Evolutionary conservation across 2,888 invertebrate genomes (phyloP), one percentile per base, ranked within the genome.

Genomic region (Orthosia incerta): DNA sequence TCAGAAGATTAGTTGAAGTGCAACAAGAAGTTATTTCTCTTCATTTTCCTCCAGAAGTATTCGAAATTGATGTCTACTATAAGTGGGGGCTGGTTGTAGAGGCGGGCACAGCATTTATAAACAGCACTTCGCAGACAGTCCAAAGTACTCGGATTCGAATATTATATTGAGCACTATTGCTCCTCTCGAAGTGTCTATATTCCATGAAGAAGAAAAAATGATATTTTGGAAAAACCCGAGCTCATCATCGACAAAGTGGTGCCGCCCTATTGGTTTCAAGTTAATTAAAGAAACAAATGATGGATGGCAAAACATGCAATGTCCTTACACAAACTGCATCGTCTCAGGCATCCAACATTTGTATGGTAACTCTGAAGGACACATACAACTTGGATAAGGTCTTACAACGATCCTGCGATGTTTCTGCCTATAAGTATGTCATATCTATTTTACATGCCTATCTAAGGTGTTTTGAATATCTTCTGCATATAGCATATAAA

Each of bases 401-500:
- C 55, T 48, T 73, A 59, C 69, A 74, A 68, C 63, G 57, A 69
- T 73, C 63, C 68, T 63, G 64, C 46, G 53, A 60, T 48, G 46
- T 23, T 68, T 57, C 62, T 60, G 59, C 68, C 13, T 68, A 59
- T 68, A 60, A 59, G 66, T 78, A 64, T 74, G 65, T 68, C 26
- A 69, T 78, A 74, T 78, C 74, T 60, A 60, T 69, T 59, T 61
- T 79, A 13, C 82, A 81, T 62, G 66, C 81, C 57, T 80, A 75
- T 23, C 61, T 84, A 26, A 69, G 80, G 23, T 88, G 86, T 73
- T 89, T 88, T 69, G 89, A 91, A 71, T 90, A 83, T 74, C 76
- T 88, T 9, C 67, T 91, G 57, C 86, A 91, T 71, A 71, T 89
- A 31, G 73, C 87, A 15, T 91, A 90, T 75, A 87, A 85, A 83